Evolutionary conservation across 37 sponge, comb jelly and placozoan species (phyloP), one percentile per base, ranked within the genome.

Genomic region (Dysidea cf. avara): DNA sequence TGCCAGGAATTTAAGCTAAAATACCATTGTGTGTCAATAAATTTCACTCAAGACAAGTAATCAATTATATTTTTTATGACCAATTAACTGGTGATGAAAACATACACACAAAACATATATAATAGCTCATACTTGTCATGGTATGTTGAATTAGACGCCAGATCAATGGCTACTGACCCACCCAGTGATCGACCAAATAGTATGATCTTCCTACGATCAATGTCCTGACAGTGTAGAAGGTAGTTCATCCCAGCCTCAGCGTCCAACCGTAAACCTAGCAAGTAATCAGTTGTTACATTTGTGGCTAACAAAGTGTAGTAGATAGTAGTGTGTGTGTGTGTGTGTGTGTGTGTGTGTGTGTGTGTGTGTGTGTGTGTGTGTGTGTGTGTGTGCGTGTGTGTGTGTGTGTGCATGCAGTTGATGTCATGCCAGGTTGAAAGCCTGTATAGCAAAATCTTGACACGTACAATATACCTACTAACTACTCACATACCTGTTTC

Each of bases 141-240:
- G 66, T 97, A 81, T 1, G 67, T 28, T 36, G 56, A 63, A 24
- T 84, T 59, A 21, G 92, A 86, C 0, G 90, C 87, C 5, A 98
- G 81, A 66, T 95, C 74, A 14, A 92, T 81, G 5, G 96, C 99
- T 20, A 98, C 93, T 20, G 96, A 96, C 38, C 99, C 99, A 0
- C 99, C 99, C 58, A 92, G 74, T 5, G 96, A 91, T 18, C 95
- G 59, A 17, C 95, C 95, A 84, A 93, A 96, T 29, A 96, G 76
- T 53, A 98, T 86, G 28, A 98, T 95, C 74, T 90, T 88, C 50
- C 68, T 53, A 32, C 29, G 63, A 53, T 98, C 96, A 39, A 98
- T 95, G 61, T 98, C 99, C 21, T 73, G 66, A 31, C 99, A 50
- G 7, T 70, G 40, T 0, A 83, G 68, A 5, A 98, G 91, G 63